Conservation (phyloP, 2,797 vertebrate genomes). For the Anguilla megastoma region DNA sequence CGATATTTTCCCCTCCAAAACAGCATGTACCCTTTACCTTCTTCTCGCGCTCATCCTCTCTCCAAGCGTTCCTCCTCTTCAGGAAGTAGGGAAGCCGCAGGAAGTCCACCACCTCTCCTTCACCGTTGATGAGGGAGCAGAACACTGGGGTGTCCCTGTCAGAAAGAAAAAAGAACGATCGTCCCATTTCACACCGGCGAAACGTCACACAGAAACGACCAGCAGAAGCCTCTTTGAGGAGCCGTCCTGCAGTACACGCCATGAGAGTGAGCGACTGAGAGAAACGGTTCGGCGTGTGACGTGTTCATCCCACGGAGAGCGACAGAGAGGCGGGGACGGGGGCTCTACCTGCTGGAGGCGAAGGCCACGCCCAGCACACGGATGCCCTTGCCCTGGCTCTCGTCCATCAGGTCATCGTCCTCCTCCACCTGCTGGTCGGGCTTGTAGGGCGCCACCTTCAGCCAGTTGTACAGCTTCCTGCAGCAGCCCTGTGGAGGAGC, state of each 20-base stretch:
- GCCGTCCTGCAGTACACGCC: background rate
- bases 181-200: background rate
- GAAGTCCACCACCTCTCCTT: conserved; percentile 97
- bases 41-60: conserved; percentile 93
- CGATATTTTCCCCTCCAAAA: background rate
- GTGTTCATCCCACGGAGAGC: background rate
- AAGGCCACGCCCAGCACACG: conserved; percentile 92
- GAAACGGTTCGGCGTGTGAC: background rate
- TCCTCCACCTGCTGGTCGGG: conserved; percentile 97
- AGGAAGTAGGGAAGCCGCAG: conserved; percentile 94
- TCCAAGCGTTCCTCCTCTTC: conserved; percentile 93
- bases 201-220: background rate
- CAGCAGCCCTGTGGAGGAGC: conserved; percentile 82
- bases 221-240: background rate
- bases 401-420: conserved; percentile 98
- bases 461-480: conserved; percentile 93
- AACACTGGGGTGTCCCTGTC: conserved; percentile 95
- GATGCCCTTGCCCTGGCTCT: conserved; percentile 93
- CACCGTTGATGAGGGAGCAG: conserved; percentile 93
- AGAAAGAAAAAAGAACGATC: conserved; percentile 30
- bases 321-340: background rate
- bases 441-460: conserved; percentile 92
- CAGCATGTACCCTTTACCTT: conserved; percentile 72
- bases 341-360: conserved; percentile 85
- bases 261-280: background rate